Base-by-base conservation (phyloP, 2,113 vertebrate genomes). In the Anolis sagrei region DNA sequence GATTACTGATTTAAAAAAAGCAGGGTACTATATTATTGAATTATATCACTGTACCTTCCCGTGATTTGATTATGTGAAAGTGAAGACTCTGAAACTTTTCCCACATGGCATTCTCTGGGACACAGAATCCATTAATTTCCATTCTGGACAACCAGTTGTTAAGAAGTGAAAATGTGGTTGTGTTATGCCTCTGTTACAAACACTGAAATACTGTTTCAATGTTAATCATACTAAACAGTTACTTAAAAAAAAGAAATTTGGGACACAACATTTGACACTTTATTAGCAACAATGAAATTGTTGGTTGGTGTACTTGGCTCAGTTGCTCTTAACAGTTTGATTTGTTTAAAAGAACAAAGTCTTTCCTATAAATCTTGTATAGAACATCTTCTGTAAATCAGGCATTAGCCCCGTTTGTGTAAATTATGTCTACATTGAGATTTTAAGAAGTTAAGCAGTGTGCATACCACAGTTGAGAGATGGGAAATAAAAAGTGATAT, bases 401-500 rank as follows among this genome's bases (percentile, higher is more conserved):
- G 89, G 89, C 92, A 93, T 94, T 96, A 93, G 90, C 93, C 93
- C 93, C 92, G 94, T 94, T 95, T 95, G 94, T 94, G 90, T 97
- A 95, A 97, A 96, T 97, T 96, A 97, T 93, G 92, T 92, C 93
- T 95, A 90, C 92, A 96, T 92, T 94, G 94, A 95, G 94, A 96
- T 95, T 90, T 95, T 95, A 94, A 95, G 95, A 96, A 95, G 95
- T 95, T 96, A 94, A 95, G 94, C 90, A 95, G 94, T 94, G 87
- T 95, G 93, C 96, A 95, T 97, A 96, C 95, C 94, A 90, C 87
- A 89, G 93, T 94, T 95, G 95, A 97, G 92, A 92, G 93, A 96
- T 96, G 93, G 93, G 93, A 96, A 97, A 97, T 97, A 97, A 97
- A 97, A 96, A 94, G 94, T 97, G 96, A 97, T 97, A 95, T 96